Conservation (phyloP, 2,113 vertebrate species). For the Meles meles region DNA sequence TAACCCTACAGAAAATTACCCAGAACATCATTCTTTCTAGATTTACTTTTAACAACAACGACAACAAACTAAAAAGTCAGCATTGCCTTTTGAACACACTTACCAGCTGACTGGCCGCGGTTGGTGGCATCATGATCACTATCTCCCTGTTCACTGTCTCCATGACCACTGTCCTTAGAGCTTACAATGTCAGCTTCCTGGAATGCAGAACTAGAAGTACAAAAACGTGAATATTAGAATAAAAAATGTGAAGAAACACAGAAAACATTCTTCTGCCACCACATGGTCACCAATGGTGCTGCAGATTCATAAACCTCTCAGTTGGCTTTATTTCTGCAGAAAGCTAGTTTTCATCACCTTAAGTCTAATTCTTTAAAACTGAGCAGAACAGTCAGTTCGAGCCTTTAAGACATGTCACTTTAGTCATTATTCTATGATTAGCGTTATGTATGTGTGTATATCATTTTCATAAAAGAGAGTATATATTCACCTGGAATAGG, state of each 20-base stretch:
- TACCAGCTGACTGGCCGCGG: slow-evolving; percentile 96
- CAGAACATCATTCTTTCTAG: slow-evolving; percentile 15
- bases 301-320: slow-evolving; percentile 67
- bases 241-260: slow-evolving; percentile 72
- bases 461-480: background rate
- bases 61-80: background rate
- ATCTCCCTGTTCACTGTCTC: slow-evolving; percentile 99
- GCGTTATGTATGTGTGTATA: background rate
- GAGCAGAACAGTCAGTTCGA: background rate
- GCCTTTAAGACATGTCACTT: background rate
- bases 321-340: slow-evolving; percentile 25
- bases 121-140: slow-evolving; percentile 99
- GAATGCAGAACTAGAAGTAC: slow-evolving; percentile 92
- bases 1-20: background rate
- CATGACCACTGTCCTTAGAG: slow-evolving; percentile 99
- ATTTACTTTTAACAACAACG: background rate
- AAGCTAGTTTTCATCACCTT: slow-evolving; percentile 35
- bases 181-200: slow-evolving; percentile 99
- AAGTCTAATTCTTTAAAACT: background rate
- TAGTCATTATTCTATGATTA: background rate
- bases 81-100: slow-evolving; percentile 79
- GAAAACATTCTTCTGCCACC: slow-evolving; percentile 89
- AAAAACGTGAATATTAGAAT: slow-evolving; percentile 79
- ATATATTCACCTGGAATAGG: background rate
- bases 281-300: slow-evolving; percentile 82